A percentile compares a stretch with the other conserved stretches of the same genome.
Evolutionary conservation across 2,888 invertebrate genomes (phyloP).

Genomic region (Poecilobothrus nobilitatus): DNA sequence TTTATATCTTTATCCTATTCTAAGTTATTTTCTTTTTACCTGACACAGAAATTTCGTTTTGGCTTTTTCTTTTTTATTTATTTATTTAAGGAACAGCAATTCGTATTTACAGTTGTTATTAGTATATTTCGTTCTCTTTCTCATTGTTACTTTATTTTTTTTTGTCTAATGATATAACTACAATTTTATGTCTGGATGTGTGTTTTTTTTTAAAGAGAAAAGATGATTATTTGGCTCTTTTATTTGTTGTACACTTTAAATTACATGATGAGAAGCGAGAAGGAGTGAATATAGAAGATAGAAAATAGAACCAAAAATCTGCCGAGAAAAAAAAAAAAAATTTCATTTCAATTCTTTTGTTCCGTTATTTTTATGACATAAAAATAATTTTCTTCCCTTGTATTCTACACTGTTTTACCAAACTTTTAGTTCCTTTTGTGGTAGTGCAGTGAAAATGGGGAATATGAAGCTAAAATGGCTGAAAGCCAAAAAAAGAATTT

Average conservation of each 20-base stretch:
- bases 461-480: background rate
- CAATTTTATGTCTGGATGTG: no score
- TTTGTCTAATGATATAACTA: no score
- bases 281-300: background rate
- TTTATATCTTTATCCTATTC: no score
- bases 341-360: slow-evolving; percentile 4
- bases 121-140: no score
- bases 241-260: background rate
- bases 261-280: background rate
- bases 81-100: background rate
- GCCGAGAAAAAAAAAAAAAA: background rate
- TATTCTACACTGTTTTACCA: background rate
- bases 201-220: background rate
- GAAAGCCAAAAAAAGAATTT: background rate
- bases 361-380: slow-evolving; percentile 4
- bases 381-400: background rate
- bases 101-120: background rate
- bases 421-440: no score
- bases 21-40: background rate
- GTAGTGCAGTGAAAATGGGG: no score
- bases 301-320: no score
- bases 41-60: background rate
- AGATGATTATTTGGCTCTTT: background rate
- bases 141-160: no score
- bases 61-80: no score